Evolutionary conservation across 2,797 vertebrate genomes (phyloP).

Genomic region (Enteromius thamalakanensis): DNA sequence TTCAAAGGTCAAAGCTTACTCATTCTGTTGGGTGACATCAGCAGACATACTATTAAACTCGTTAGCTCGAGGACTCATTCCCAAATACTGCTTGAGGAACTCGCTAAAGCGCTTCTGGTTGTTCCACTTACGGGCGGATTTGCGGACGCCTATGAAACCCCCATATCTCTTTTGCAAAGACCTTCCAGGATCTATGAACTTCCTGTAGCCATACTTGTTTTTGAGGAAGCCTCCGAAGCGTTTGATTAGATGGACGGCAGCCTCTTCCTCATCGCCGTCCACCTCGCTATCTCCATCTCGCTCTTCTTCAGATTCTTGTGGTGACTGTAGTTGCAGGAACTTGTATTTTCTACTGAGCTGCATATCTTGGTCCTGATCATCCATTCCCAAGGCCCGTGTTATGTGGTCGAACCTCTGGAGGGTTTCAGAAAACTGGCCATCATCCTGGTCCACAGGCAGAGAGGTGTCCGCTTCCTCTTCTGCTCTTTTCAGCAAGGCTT

Average conservation of each 20-base stretch:
- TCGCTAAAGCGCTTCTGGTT: conserved; percentile 97
- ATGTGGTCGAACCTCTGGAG: conserved; percentile 75
- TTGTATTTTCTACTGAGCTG: conserved; percentile 64
- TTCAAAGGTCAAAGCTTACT: conserved; percentile 67
- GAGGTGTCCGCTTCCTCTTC: conserved; percentile 74
- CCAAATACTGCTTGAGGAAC: conserved; percentile 95
- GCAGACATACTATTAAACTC: conserved; percentile 82
- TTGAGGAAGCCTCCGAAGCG: conserved; percentile 80
- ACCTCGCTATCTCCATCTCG: conserved; percentile 57
- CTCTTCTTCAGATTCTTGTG: conserved; percentile 68
- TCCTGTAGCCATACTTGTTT: conserved; percentile 78
- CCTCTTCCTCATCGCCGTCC: conserved; percentile 60
- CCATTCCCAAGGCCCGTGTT: conserved; percentile 67
- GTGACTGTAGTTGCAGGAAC: conserved; percentile 63
- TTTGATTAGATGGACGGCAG: conserved; percentile 75
- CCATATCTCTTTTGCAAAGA: conserved; percentile 94
- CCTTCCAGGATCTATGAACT: conserved; percentile 75
- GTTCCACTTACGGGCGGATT: conserved; percentile 96
- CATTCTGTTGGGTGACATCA: conserved; percentile 80
- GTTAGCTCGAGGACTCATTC: conserved; percentile 87
- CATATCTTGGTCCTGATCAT: conserved; percentile 60
- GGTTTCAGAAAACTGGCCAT: conserved; percentile 67
- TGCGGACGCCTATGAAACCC: conserved; percentile 93
- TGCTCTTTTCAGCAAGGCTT: conserved; percentile 73
- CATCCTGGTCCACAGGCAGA: conserved; percentile 68